Evolutionary conservation across 2,888 invertebrate genomes (phyloP).

Genomic region (Drosophila yooni): DNA sequence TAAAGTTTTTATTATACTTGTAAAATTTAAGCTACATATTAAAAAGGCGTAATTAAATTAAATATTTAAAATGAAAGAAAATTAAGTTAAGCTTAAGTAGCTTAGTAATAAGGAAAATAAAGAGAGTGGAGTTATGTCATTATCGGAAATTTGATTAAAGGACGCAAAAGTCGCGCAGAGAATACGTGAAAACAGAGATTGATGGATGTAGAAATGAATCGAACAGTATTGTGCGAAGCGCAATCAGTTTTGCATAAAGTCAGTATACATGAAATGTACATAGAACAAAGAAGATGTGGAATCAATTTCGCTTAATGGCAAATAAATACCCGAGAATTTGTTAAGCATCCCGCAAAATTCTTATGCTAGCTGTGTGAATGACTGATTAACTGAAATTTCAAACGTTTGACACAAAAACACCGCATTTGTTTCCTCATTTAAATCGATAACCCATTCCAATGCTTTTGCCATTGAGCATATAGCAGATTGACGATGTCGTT

Average conservation of each 20-base stretch:
- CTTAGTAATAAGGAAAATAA: neutral
- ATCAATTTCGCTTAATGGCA: neutral
- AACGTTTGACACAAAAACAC: conserved; percentile 1
- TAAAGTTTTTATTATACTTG: neutral
- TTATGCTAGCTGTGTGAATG: neutral
- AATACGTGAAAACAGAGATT: neutral
- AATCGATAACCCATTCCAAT: conserved; percentile 44
- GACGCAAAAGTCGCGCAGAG: neutral
- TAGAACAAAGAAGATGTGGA: neutral
- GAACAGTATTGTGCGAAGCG: neutral
- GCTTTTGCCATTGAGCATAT: neutral
- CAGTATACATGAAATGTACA: neutral
- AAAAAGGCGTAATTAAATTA: neutral
- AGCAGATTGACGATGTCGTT: neutral
- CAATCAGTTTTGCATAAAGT: neutral
- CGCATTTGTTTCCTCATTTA: conserved; percentile 21
- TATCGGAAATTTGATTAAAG: neutral
- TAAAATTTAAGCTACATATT: neutral
- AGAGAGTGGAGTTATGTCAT: neutral
- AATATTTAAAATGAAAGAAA: neutral
- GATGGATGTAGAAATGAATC: neutral
- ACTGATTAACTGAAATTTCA: neutral
- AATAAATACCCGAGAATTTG: neutral
- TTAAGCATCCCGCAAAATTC: no score
- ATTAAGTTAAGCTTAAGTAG: neutral